Evolutionary conservation across 2,888 invertebrate genomes (phyloP), one percentile per base, ranked within the genome.

Genomic region (Lasioglossum villosulum): DNA sequence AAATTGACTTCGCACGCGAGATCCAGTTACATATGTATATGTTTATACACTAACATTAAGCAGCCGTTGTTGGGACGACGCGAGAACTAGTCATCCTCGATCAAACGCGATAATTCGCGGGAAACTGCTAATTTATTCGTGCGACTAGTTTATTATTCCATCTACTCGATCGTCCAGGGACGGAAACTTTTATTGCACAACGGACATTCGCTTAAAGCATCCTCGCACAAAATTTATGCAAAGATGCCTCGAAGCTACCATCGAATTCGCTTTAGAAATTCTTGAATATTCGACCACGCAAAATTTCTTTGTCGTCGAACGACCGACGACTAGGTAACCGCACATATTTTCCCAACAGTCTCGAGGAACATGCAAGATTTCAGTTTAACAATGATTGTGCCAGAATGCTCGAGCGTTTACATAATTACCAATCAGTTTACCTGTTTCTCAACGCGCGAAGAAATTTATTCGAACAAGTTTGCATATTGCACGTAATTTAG

Each of bases 271-370:
- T n/a, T n/a, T 23, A 39, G 19, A 39, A 63, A 39, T 4, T 16
- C 45, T 8, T 1, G 75, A 71, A 42, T 45, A 72, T 45, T 66
- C 30, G 39, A 19, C 52, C 42, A 63, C 30, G 37, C 27, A 34
- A 63, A 45, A 63, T 42, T 34, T 45, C 16, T 52, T 10, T 14
- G 16, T 19, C 23, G 37, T 4, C n/a, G 12, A 56, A 30, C 16
- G 23, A 45, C 48, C 30, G 12, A 19, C 48, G 19, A 23, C 34
- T 52, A 37, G 45, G 52, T 23, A 48, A 16, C 16, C 4, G 19
- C n/a, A 39, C 16, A n/a, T 66, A 66, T 75, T 66, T 23, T 70
- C 81, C 81, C 70, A 76, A 83, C 66, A 34, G 23, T 75, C 70
- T 63, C 56, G 16, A 23, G 30, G 42, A 37, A 48, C 48, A 0